A percentile compares a stretch with the other conserved stretches of the same genome.
Evolutionary conservation across 2,113 vertebrate species (phyloP).

Genomic region (Apodemus speciosus): DNA sequence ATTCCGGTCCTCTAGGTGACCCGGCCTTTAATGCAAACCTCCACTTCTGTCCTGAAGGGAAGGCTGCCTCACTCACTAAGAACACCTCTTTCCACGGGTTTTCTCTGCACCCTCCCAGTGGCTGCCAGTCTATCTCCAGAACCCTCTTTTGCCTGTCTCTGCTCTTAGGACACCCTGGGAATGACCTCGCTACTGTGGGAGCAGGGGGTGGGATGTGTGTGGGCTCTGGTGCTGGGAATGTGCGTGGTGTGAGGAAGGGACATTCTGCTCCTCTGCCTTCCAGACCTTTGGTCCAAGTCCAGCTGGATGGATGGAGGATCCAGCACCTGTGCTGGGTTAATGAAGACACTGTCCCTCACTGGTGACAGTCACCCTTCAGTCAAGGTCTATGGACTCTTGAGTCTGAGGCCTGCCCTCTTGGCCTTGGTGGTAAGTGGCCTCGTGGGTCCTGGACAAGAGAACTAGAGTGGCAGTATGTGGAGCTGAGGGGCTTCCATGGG

Average conservation of each 20-base stretch:
- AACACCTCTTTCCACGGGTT: too few relatives aligned
- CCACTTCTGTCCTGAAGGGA: neutral
- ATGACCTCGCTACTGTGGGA: neutral
- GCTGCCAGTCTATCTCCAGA: neutral
- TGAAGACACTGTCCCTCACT: neutral
- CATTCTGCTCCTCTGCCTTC: neutral
- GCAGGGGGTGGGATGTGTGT: fast-evolving
- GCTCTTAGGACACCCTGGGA: neutral
- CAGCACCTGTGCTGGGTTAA: neutral
- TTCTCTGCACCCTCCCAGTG: neutral
- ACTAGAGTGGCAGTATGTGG: neutral
- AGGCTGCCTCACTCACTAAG: neutral
- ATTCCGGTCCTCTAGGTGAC: neutral
- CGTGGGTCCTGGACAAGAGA: neutral
- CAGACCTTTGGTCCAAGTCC: neutral
- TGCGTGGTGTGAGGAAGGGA: neutral
- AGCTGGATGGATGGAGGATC: neutral
- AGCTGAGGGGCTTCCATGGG: fast-evolving
- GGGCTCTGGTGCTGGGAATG: neutral
- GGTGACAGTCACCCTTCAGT: fast-evolving
- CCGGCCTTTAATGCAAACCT: neutral
- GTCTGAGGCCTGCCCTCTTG: too few relatives aligned
- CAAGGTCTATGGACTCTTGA: neutral
- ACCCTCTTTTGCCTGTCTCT: neutral
- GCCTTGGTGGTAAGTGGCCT: neutral